Base-by-base conservation (phyloP, 2,888 invertebrate species). In the Netelia fuscicornis region DNA sequence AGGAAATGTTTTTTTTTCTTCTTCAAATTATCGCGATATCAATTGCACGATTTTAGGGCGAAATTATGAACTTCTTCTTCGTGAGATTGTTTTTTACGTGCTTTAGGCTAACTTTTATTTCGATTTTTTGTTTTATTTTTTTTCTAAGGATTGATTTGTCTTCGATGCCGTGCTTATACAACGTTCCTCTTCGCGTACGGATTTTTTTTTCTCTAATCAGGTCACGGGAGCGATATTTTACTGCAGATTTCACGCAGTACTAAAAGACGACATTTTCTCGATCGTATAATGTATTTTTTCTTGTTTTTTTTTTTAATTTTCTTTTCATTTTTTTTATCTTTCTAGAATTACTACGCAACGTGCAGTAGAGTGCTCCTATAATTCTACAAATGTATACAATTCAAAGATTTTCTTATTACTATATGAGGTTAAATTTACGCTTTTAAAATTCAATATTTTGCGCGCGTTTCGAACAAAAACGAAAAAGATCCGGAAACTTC, bases 221-320 rank as follows among this genome's bases (percentile, higher is more conserved):
- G 85, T 85, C 85, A 85, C 85, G 85, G 85, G 85, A 85, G 85
- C 85, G 85, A 81, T 81, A 62, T 65, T 72, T 71, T 65, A 79
- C 85, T 85, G 85, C 85, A 76, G 81, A 82, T 82, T 85, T 85
- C 37, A 30, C 65, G 81, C 85, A 85, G 81, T 48, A 54, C 62
- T 60, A 54, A 64, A 75, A 84, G 48, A 74, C 70, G 85, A 81
- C 70, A 65, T 56, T 80, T 71, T 64, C 64, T 80, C 65, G 60
- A 67, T 68, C 64, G 44, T 64, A 44, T 58, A 2, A 68, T 58
- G 17, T 17, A 0, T 76, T 72, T 54, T 48, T 44, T 74, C 8
- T 52, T 60, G 60, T 62, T 77, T 52, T 65, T 37, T 30, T 76
- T 23, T 72, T 44, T 17, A 17, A 0, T 17, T 17, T 17, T 17